Evolutionary conservation across 2,113 vertebrate genomes (phyloP).

Genomic region (Indri indri): DNA sequence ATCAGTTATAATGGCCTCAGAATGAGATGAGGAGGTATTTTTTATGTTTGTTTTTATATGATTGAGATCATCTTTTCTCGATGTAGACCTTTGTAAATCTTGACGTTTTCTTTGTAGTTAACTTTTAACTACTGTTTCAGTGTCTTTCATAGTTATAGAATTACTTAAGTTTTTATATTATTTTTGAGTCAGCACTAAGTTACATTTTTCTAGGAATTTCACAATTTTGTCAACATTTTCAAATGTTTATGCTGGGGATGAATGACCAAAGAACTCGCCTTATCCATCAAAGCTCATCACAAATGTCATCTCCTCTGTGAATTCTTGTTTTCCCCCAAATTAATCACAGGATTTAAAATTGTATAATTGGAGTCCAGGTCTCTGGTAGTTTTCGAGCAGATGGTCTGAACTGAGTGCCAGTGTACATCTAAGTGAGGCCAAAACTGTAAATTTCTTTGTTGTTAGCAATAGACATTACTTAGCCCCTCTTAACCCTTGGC

Average conservation of each 20-base stretch:
- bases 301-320: background rate
- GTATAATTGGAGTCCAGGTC: background rate
- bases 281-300: background rate
- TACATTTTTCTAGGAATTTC: background rate
- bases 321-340: background rate
- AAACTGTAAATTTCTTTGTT: background rate
- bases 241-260: background rate
- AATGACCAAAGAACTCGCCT: background rate
- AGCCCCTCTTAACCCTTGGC: background rate
- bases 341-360: conserved; percentile 8
- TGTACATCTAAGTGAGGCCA: background rate
- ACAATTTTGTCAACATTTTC: background rate
- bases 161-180: background rate
- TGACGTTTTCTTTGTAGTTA: no score
- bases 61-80: background rate
- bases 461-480: background rate
- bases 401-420: background rate
- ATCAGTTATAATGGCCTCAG: background rate
- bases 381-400: background rate
- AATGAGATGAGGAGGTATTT: background rate
- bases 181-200: background rate
- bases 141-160: no score
- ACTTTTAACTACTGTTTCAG: no score
- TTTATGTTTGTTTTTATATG: background rate
- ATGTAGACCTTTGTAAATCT: background rate